phyloP scores from a whole-genome alignment of 2,113 vertebrate species.

The Zapus hudsonius region DNA sequence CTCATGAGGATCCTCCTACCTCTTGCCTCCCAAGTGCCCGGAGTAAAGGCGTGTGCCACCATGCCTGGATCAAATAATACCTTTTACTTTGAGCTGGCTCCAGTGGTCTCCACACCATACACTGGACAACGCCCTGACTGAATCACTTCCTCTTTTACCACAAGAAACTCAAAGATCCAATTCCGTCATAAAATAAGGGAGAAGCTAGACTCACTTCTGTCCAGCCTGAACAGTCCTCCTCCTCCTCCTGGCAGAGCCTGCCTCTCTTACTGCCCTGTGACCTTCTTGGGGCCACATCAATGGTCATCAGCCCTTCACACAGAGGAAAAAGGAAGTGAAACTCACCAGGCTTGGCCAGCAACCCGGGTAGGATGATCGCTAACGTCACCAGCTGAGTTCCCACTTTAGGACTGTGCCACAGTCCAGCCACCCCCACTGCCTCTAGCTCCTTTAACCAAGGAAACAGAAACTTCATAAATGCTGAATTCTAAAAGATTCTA shows the following conservation, averaged over 20 bases:
- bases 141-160: neutral
- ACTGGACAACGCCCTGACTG: neutral
- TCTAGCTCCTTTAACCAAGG: neutral
- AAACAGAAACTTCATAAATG: slow-evolving; percentile 54
- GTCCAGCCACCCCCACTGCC: neutral
- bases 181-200: neutral
- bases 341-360: neutral
- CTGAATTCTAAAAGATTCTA: slow-evolving; percentile 15
- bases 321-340: neutral
- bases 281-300: neutral
- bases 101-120: neutral
- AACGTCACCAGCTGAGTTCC: neutral
- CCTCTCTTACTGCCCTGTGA: neutral
- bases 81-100: neutral
- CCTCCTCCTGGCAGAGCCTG: neutral
- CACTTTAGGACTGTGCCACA: neutral
- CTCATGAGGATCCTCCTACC: too few relatives aligned
- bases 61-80: too few relatives aligned
- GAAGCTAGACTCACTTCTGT: neutral
- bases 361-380: neutral
- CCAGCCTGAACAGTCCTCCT: neutral
- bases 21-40: too few relatives aligned
- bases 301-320: neutral
- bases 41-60: too few relatives aligned
- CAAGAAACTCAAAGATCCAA: neutral